Base-by-base conservation (phyloP, 2,888 invertebrate genomes). In the Ornithoptera alexandrae region DNA sequence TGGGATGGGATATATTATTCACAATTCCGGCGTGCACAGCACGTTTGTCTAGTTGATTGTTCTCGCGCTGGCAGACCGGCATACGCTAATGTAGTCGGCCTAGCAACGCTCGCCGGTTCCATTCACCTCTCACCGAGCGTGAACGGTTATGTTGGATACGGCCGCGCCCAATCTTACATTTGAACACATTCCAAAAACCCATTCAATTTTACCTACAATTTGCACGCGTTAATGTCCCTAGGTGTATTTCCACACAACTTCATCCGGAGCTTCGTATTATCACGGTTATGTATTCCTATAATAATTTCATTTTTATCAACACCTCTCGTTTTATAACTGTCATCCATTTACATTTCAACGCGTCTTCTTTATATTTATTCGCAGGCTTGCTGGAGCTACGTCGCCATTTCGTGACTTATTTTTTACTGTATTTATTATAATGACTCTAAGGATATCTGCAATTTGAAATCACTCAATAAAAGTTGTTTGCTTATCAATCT, bases 91-190 rank as follows among this genome's bases (percentile, higher is more conserved):
- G 86, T 83, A 82, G 88, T 82, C 86, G 88, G 89, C 89, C 88
- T 89, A 89, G 89, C 90, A 87, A 88, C 88, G 82, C 84, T 86
- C 82, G 79, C 84, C 83, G 82, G 85, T 86, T 89, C 90, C 90
- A 88, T 90, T 92, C 90, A 91, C 92, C 92, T 92, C 92, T 91
- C 88, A 90, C 92, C 85, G 86, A 86, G 86, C 88, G 85, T 86
- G 86, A 89, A 88, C 87, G 86, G 86, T 84, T 84, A 82, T 81
- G 77, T 74, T 76, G 78, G 75, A 75, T 74, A 73, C 74, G 61
- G 68, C 72, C 72, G 73, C 74, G 65, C 72, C 73, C 73, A 63
- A 70, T 71, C 68, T 71, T 64, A 68, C 73, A 65, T 74, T 77
- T 74, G 71, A 72, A 67, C 72, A 73, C 69, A 71, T 75, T 76